A percentile compares a stretch with the other conserved stretches of the same genome.
These are phyloP conservation scores for Drosophila nigromelanica DNA, from an alignment of 1,140 invertebrate genomes.

Conservation along the genomic window DNA sequence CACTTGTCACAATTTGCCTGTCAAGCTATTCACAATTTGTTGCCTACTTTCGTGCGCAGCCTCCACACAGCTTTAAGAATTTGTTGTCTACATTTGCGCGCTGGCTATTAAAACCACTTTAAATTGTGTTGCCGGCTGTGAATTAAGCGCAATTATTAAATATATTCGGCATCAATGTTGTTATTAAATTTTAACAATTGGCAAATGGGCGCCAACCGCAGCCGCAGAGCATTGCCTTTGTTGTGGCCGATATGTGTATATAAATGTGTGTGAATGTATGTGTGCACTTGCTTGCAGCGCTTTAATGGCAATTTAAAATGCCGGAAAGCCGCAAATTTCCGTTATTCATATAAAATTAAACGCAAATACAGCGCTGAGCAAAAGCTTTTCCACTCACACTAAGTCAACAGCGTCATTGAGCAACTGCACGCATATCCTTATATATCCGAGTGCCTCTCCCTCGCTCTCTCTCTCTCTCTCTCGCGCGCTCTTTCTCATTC, in stretches of 20 bases:
- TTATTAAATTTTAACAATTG: slow-evolving; percentile 43
- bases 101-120: background rate
- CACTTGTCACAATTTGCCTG: slow-evolving; percentile 15
- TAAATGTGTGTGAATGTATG: slow-evolving; percentile 16
- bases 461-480: background rate
- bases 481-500: too few relatives aligned
- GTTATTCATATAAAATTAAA: slow-evolving; percentile 79
- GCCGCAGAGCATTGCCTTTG: slow-evolving; percentile 30
- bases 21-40: slow-evolving; percentile 12
- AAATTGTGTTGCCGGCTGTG: background rate
- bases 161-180: slow-evolving; percentile 42
- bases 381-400: slow-evolving; percentile 34
- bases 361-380: slow-evolving; percentile 60
- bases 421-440: slow-evolving; percentile 42
- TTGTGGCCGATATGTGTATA: slow-evolving; percentile 3
- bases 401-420: slow-evolving; percentile 41
- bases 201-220: slow-evolving; percentile 59
- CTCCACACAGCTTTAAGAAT: slow-evolving; percentile 5
- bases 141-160: slow-evolving; percentile 4
- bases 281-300: slow-evolving; percentile 49
- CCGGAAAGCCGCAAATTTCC: slow-evolving; percentile 80
- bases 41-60: background rate
- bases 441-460: slow-evolving; percentile 7
- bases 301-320: slow-evolving; percentile 81
- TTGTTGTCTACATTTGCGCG: slow-evolving; percentile 39